These are phyloP conservation scores for Meda fulgida DNA, from an alignment of 2,797 vertebrate genomes.

Conservation along the genomic window DNA sequence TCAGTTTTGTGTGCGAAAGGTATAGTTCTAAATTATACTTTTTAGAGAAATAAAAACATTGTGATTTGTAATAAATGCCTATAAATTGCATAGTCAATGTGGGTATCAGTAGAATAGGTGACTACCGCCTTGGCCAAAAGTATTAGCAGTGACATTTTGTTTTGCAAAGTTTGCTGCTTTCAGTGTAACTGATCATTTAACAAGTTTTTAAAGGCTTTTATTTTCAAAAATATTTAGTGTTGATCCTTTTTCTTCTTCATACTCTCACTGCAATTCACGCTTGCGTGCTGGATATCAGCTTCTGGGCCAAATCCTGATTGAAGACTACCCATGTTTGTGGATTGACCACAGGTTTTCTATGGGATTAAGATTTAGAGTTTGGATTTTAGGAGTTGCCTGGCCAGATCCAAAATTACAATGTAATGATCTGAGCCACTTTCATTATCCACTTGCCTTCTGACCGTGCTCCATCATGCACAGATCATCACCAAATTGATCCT, in stretches of 20 bases:
- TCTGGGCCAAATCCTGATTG: not conserved
- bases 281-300: not conserved
- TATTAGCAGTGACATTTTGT: not conserved
- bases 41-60: conserved; percentile 2
- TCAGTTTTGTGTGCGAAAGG: not conserved
- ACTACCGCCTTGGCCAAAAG: not conserved
- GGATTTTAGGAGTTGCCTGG: not conserved
- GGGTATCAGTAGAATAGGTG: not conserved
- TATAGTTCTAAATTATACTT: not conserved
- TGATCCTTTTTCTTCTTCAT: not conserved
- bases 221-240: not conserved
- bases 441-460: not conserved
- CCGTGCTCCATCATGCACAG: not conserved
- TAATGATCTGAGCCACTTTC: not conserved
- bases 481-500: too few relatives aligned
- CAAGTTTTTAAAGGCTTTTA: not conserved
- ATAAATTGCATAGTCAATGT: not conserved
- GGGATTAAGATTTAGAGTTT: not conserved
- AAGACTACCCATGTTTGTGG: not conserved
- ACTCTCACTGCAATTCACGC: not conserved
- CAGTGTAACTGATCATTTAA: not conserved
- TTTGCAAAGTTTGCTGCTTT: not conserved
- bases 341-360: not conserved
- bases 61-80: not conserved
- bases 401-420: not conserved